Evolutionary conservation across 2,797 vertebrate species (phyloP), one percentile per base, ranked within the genome.

Genomic region (Tarsius wallacei): DNA sequence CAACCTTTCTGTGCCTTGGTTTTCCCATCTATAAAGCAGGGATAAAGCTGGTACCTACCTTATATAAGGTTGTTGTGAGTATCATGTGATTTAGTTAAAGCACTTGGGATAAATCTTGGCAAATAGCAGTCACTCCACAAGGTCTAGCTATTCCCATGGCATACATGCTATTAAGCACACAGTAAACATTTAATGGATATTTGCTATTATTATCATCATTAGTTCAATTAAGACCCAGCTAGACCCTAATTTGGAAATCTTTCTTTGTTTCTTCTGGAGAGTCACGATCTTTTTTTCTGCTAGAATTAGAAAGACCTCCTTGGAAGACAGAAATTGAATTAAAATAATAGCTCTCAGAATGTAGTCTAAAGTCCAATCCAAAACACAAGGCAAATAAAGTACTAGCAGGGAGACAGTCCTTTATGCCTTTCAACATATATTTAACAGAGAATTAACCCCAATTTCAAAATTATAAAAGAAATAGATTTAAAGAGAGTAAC

Each of bases 221-320:
- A 93, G 55, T 90, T 92, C 92, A 85, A 17, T 94, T 90, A 90
- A 94, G 84, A 91, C 90, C 49, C n/a, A 53, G 80, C 28, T 80
- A 83, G 80, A 90, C 70, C 61, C 93, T 91, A 90, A 85, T 82
- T 70, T 55, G 28, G 42, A 91, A 93, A 76, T 61, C 42, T 92
- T 88, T 95, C 63, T 88, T 70, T 76, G 0, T 31, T 91, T 57
- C 71, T 61, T 47, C n/a, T 55, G 42, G 47, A 49, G 13, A 86
- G 57, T 51, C 22, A 12, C 36, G 24, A 64, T 91, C 57, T 81
- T 91, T 78, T 42, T 51, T 78, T n/a, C 57, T 85, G n/a, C 12
- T 89, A 53, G 78, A 86, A 88, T 76, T 94, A 19, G 91, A 95
- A 90, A 90, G 47, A 1, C 53, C 53, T 71, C 86, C 74, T 93